A percentile compares a stretch with the other conserved stretches of the same genome.
These are phyloP conservation scores for Drosophila incognita DNA, from an alignment of 2,888 invertebrate species.

Conservation along the genomic window DNA sequence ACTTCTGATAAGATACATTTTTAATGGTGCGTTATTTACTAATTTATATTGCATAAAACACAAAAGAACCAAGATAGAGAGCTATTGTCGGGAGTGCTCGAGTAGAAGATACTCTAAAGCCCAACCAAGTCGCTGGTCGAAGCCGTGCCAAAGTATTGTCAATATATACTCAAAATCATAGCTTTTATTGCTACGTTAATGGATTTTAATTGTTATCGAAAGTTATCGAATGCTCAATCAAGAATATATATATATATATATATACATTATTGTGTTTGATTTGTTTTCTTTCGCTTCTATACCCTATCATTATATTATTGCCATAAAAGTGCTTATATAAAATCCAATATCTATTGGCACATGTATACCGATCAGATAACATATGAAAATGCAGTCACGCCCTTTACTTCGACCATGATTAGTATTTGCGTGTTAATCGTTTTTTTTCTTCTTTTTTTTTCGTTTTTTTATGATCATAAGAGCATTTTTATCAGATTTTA, in stretches of 20 bases:
- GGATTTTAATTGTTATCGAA: neutral
- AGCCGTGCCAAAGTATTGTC: neutral
- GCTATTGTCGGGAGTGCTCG: neutral
- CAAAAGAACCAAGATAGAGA: neutral
- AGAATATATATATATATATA: neutral
- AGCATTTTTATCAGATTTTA: constrained; percentile 58
- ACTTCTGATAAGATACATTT: constrained; percentile 66
- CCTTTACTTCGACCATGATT: neutral
- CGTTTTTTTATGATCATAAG: neutral
- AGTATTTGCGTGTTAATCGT: constrained; percentile 14
- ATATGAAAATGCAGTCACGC: neutral
- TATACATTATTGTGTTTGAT: too few relatives aligned
- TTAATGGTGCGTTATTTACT: constrained; percentile 49
- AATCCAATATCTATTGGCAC: neutral
- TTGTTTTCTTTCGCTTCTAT: neutral
- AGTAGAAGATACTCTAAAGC: neutral
- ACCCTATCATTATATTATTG: neutral
- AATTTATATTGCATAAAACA: neutral
- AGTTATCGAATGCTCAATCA: neutral
- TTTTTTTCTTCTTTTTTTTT: neutral
- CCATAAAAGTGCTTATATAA: neutral
- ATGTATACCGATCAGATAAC: neutral
- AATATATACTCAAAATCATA: neutral
- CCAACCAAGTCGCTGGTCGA: too few relatives aligned
- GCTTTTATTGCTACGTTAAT: neutral